These are phyloP conservation scores for Centropus bengalensis DNA, from an alignment of 2,113 vertebrate genomes.

Conservation along the genomic window DNA sequence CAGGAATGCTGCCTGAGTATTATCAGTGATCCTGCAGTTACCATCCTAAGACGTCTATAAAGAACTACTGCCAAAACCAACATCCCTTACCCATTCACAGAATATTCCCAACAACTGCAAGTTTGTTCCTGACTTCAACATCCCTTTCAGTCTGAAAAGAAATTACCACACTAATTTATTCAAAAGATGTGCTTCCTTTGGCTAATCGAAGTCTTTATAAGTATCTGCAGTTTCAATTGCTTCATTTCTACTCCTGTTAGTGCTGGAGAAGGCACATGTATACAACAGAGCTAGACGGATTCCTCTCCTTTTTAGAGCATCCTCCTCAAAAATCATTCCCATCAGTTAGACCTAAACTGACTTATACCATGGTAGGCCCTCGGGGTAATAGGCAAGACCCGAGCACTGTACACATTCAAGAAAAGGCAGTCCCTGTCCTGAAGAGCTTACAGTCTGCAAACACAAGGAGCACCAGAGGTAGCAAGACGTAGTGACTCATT, in stretches of 20 bases:
- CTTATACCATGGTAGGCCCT: neutral
- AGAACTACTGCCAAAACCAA: conserved; percentile 45
- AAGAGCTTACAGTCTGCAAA: neutral
- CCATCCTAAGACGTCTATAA: conserved; percentile 19
- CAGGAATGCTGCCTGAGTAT: conserved; percentile 18
- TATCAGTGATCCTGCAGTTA: conserved; percentile 41
- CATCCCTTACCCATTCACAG: conserved; percentile 25
- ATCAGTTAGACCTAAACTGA: conserved; percentile 11
- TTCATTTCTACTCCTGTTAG: conserved; percentile 11
- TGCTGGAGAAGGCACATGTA: neutral
- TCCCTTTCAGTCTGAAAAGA: conserved; percentile 37
- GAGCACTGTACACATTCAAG: neutral
- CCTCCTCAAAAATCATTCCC: conserved; percentile 18
- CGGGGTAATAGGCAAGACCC: neutral
- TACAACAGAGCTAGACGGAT: conserved; percentile 30
- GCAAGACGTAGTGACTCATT: neutral
- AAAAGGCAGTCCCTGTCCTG: neutral
- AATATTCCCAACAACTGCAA: conserved; percentile 47
- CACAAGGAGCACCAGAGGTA: neutral
- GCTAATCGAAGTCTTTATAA: conserved; percentile 53
- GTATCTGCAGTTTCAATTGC: conserved; percentile 29
- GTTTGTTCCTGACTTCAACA: conserved; percentile 58
- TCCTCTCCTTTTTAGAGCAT: neutral
- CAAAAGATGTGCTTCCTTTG: conserved; percentile 53
- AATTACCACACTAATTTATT: conserved; percentile 46